Evolutionary conservation across 2,888 invertebrate species (phyloP).

Genomic region (Erebia ligea): DNA sequence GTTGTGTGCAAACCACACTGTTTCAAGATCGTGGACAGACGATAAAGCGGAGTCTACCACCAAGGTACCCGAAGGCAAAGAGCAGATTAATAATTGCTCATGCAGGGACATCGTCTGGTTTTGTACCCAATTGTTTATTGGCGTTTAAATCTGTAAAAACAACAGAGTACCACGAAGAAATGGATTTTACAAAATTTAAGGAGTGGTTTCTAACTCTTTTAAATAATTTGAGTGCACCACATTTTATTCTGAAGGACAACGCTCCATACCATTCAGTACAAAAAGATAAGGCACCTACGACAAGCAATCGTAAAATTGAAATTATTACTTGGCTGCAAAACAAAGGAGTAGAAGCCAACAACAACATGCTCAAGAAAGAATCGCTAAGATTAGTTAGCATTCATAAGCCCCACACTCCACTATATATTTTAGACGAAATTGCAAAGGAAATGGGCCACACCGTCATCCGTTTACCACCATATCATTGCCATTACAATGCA

Average conservation of each 20-base stretch:
- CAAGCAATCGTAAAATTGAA: too few species aligned
- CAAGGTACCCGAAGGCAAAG: too few species aligned
- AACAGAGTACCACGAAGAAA: neutral
- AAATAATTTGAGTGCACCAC: too few species aligned
- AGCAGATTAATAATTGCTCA: neutral
- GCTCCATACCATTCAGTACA: too few species aligned
- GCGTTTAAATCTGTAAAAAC: neutral
- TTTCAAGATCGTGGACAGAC: too few species aligned
- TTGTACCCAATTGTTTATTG: neutral
- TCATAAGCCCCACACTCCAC: conserved; percentile 25
- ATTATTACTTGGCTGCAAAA: too few species aligned
- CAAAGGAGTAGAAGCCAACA: neutral
- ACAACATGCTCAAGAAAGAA: neutral
- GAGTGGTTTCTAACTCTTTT: too few species aligned
- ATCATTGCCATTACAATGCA: neutral
- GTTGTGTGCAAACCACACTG: too few species aligned
- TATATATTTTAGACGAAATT: neutral
- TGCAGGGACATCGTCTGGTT: conserved; percentile 1
- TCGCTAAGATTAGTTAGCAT: neutral
- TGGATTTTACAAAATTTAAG: neutral
- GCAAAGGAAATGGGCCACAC: neutral
- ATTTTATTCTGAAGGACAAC: too few species aligned
- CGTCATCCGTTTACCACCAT: neutral
- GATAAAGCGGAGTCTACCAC: too few species aligned
- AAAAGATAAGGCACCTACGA: too few species aligned